These are phyloP conservation scores for Coccyzus lansbergi DNA, from an alignment of 2,797 vertebrate species.

Conservation along the genomic window DNA sequence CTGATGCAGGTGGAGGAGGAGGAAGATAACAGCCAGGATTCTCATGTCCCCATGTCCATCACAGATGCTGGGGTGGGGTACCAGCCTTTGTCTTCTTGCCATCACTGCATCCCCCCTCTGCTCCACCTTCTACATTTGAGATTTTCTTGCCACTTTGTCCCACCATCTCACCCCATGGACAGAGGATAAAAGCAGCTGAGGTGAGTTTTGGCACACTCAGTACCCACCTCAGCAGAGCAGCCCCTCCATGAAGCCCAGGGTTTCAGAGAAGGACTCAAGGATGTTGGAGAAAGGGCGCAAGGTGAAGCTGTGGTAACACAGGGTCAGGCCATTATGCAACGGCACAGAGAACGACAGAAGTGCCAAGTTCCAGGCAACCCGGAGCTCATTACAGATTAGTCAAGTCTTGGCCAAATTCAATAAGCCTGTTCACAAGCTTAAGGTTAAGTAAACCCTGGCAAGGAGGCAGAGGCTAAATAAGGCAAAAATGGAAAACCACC, in stretches of 20 bases:
- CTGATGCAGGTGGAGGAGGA: neutral
- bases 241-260: neutral
- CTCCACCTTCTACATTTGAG: neutral
- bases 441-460: constrained; percentile 51
- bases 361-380: constrained; percentile 75
- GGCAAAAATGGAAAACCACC: constrained; percentile 53
- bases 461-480: neutral
- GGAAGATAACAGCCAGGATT: neutral
- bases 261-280: neutral
- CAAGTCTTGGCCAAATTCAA: constrained; percentile 70
- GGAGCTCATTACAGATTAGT: constrained; percentile 69
- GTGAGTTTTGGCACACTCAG: neutral
- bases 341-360: neutral
- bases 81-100: neutral
- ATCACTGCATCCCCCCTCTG: neutral
- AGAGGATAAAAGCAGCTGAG: neutral
- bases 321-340: constrained; percentile 60
- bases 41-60: neutral
- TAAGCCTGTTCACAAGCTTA: constrained; percentile 58
- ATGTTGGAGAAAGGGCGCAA: neutral
- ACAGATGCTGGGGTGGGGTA: neutral
- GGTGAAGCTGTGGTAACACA: neutral
- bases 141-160: neutral
- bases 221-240: neutral
- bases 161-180: neutral